Base-by-base conservation (phyloP, 2,113 vertebrate genomes). In the Vidua macroura region DNA sequence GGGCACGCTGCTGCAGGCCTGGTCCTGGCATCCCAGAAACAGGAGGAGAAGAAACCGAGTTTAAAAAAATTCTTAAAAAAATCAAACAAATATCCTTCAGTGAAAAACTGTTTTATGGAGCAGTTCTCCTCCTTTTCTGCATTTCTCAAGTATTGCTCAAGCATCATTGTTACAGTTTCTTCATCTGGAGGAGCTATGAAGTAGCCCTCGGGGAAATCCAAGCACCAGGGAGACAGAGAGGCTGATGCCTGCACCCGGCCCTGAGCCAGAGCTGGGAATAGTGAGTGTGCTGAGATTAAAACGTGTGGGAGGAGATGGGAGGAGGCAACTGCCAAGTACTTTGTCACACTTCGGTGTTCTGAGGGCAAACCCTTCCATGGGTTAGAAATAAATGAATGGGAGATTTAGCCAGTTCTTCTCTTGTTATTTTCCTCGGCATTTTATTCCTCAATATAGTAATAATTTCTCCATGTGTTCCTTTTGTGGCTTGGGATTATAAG, bases 131-230 rank as follows among this genome's bases (percentile, higher is more conserved):
- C 63, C 28, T 83, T 79, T 91, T 59, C 86, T 94, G 14, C 35
- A 27, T 95, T 95, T 95, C 73, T 93, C 48, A 92, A 94, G 72
- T 93, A 63, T 96, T 97, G 90, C 93, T 93, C 92, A 97, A 96
- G 92, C 72, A 78, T 68, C 49, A 93, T 90, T 96, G 92, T 94
- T 95, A 80, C 7, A 83, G 39, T 93, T 92, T 88, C 66, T 90
- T 95, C 86, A 91, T 96, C 74, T 90, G 94, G 85, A 76, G 10
- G 2, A 1, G 58, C 81, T 84, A 11, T 79, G 88, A 75, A 94
- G 90, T 73, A 64, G 92, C 94, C 81, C 31, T 2, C 1, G 66
- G 85, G 88, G 48, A 44, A 90, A 92, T 93, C 18, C 46, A 22
- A 43, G 80, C 94, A 78, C 60, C 39, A 76, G 74, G 55, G 70